phyloP scores from a whole-genome alignment of 2,113 vertebrate species.

The Centropristis striata region DNA sequence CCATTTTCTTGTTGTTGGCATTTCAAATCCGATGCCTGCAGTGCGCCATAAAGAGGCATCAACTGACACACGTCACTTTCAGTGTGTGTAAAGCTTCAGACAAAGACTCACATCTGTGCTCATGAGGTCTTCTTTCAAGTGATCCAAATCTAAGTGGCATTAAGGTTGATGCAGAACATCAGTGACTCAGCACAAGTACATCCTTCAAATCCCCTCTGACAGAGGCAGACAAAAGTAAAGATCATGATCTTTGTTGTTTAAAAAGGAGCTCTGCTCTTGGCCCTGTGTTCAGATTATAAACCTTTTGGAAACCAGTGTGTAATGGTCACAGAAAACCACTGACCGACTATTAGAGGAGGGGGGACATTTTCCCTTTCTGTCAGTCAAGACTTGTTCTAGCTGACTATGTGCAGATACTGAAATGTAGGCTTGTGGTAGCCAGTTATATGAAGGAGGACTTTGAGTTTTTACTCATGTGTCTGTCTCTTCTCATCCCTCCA shows the following conservation, averaged over 20 bases:
- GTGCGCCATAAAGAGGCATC: no score
- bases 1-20: no score
- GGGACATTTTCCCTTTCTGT: neutral
- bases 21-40: no score
- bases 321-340: neutral
- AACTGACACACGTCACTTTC: no score
- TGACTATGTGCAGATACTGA: neutral
- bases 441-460: neutral
- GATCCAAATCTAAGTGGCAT: conserved; percentile 28
- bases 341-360: conserved; percentile 5
- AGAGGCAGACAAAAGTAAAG: conserved; percentile 2
- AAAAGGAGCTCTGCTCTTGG: neutral
- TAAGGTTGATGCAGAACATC: conserved; percentile 35
- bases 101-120: neutral
- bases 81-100: neutral
- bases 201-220: conserved; percentile 37
- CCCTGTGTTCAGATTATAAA: conserved; percentile 9
- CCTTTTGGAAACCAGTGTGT: neutral
- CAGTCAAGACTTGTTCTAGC: neutral
- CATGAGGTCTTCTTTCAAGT: neutral
- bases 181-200: conserved; percentile 31
- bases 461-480: neutral
- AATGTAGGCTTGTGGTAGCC: neutral
- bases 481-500: neutral
- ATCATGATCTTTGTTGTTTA: conserved; percentile 26